These are phyloP conservation scores for Morpho achilles DNA, from an alignment of 2,888 invertebrate species.

Conservation along the genomic window DNA sequence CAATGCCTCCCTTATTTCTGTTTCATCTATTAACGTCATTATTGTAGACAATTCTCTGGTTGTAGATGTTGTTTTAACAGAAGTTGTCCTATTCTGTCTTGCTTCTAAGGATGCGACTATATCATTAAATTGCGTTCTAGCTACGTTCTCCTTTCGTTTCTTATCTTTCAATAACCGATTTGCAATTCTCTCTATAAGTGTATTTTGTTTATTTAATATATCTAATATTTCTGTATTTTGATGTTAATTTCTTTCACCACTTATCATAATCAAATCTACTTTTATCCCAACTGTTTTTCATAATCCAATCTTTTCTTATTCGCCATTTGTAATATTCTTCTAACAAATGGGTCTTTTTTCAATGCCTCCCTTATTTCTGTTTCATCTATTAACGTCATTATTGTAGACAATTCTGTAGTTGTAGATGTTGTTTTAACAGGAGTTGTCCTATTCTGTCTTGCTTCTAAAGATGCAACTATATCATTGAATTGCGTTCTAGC, in stretches of 20 bases:
- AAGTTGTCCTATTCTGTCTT: conserved; percentile 18
- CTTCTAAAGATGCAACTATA: conserved; percentile 15
- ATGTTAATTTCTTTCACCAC: not conserved
- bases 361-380: conserved; percentile 41
- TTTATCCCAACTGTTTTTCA: conserved; percentile 22
- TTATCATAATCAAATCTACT: too few relatives aligned
- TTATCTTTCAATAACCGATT: not conserved
- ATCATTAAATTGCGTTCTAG: conserved; percentile 8
- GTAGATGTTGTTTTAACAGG: conserved; percentile 5
- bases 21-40: conserved; percentile 45
- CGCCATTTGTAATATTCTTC: conserved; percentile 49
- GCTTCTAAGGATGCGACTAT: conserved; percentile 15
- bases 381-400: conserved; percentile 46
- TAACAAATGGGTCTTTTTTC: conserved; percentile 45
- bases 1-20: conserved; percentile 40
- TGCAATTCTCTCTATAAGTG: conserved; percentile 16
- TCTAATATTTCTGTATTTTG: conserved; percentile 29
- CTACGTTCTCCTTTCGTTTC: not conserved
- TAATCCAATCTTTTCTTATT: conserved; percentile 39
- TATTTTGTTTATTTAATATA: conserved; percentile 26
- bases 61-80: conserved; percentile 4
- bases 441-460: conserved; percentile 18
- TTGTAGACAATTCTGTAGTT: conserved; percentile 27
- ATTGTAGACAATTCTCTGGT: conserved; percentile 30
- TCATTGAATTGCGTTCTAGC: conserved; percentile 9